These are phyloP conservation scores for Trissolcus basalis DNA, from an alignment of 1,140 invertebrate genomes.

Conservation along the genomic window DNA sequence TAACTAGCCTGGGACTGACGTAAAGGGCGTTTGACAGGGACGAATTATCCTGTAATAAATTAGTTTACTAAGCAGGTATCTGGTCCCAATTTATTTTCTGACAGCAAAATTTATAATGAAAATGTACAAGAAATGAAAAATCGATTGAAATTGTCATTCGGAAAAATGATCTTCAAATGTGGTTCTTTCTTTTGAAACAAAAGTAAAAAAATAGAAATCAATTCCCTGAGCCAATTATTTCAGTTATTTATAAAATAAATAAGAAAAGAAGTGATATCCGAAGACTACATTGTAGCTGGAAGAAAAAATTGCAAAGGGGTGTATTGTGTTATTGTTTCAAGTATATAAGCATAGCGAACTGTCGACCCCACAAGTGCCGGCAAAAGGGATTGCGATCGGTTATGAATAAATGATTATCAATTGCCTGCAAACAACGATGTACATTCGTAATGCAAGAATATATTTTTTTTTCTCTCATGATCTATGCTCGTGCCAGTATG, in stretches of 20 bases:
- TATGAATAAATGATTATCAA: slow-evolving; percentile 62
- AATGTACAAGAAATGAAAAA: too few relatives aligned
- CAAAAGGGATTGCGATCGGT: slow-evolving; percentile 56
- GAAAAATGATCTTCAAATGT: too few relatives aligned
- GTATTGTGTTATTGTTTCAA: slow-evolving; percentile 40
- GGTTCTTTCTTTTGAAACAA: too few relatives aligned
- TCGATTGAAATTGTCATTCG: too few relatives aligned
- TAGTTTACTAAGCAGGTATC: too few relatives aligned
- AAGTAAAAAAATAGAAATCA: too few relatives aligned
- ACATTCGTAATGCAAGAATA: slow-evolving; percentile 38
- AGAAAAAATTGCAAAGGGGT: slow-evolving; percentile 27
- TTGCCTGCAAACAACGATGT: slow-evolving; percentile 44
- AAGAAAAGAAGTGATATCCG: background rate
- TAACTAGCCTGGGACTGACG: slow-evolving; percentile 44
- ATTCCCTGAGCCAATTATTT: too few relatives aligned
- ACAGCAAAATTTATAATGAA: too few relatives aligned
- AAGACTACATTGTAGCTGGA: slow-evolving; percentile 15
- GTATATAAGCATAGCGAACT: slow-evolving; percentile 22
- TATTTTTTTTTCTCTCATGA: slow-evolving; percentile 40
- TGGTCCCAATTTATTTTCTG: too few relatives aligned
- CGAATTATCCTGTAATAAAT: background rate
- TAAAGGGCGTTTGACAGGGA: slow-evolving; percentile 24
- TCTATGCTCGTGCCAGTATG: slow-evolving; percentile 31
- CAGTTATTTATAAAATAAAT: background rate
- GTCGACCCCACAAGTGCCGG: slow-evolving; percentile 49